A percentile compares a stretch with the other conserved stretches of the same genome.
These are phyloP conservation scores for Gymnocephalus cernua DNA, from an alignment of 2,113 vertebrate genomes.

Conservation along the genomic window DNA sequence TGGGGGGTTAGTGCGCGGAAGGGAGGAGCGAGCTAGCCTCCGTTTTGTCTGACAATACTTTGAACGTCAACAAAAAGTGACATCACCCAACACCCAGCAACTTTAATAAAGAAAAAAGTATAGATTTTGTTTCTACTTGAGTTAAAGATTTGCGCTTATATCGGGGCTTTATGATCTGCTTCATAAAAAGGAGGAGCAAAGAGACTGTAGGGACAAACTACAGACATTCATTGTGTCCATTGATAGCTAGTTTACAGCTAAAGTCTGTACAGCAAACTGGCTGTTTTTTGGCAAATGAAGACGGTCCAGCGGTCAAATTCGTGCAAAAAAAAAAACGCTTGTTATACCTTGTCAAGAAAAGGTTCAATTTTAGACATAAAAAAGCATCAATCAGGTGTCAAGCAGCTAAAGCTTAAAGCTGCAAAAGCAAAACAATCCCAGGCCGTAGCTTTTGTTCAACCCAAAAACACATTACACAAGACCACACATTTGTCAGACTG, in stretches of 20 bases:
- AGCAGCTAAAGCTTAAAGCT: slow-evolving; percentile 15
- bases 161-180: background rate
- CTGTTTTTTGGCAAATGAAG: background rate
- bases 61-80: too few species aligned
- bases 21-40: too few species aligned
- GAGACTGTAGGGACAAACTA: background rate
- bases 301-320: background rate
- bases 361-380: background rate
- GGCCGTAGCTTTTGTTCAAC: background rate
- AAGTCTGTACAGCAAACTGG: background rate
- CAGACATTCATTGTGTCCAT: too few species aligned
- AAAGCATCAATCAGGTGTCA: background rate
- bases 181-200: background rate
- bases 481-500: slow-evolving; percentile 34
- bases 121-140: background rate
- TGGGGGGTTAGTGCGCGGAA: too few species aligned
- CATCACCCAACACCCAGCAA: too few species aligned
- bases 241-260: background rate
- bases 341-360: background rate
- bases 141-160: background rate
- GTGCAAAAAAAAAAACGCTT: background rate
- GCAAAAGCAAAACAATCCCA: background rate
- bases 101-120: background rate
- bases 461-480: background rate
- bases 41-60: too few species aligned